Base-by-base conservation (phyloP, 2,113 vertebrate species). In the Phaetusa simplex region DNA sequence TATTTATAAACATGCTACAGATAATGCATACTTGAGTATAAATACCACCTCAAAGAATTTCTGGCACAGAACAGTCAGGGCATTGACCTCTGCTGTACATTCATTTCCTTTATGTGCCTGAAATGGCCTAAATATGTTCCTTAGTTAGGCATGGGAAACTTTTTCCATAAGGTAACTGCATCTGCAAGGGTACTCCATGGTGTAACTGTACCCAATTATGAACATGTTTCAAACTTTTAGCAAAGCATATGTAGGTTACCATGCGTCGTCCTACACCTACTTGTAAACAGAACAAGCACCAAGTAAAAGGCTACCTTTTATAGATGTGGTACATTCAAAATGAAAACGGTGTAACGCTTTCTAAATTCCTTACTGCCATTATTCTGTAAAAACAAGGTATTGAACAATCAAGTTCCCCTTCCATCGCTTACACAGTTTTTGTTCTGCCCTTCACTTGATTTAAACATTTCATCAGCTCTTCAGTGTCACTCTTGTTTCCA, bases 1-100 rank as follows among this genome's bases (percentile, higher is more conserved):
- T 97, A 96, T 97, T 98, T 96, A 97, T 95, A 74, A 95, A 98
- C 93, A 96, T 45, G 47, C 77, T 95, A 78, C 55, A 97, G 95
- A 96, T 97, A 96, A 93, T 95, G 94, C 93, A 96, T 85, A 87
- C 34, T 70, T 93, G 74, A 96, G 76, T 96, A 88, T 30, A 66
- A 93, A 96, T 95, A 96, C 72, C 88, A 97, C 93, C 93, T 92
- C 93, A 82, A 93, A 91, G 95, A 97, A 96, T 71, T 97, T 95
- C 95, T 96, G 90, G 94, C 88, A 90, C 40, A 90, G 58, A 91
- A 93, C 82, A 88, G 85, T 89, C 30, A 36, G 76, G 82, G 93
- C 65, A 84, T 36, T 95, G 91, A 93, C 94, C 94, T 71, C 42
- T 87, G 89, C 89, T 93, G 90, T 90, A 61, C 53, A 72, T 95